Percentiles rank a stretch among this genome's conserved stretches.
These are phyloP conservation scores for Hofmannophila pseudospretella DNA, from an alignment of 2,888 invertebrate genomes.

Conservation along the genomic window DNA sequence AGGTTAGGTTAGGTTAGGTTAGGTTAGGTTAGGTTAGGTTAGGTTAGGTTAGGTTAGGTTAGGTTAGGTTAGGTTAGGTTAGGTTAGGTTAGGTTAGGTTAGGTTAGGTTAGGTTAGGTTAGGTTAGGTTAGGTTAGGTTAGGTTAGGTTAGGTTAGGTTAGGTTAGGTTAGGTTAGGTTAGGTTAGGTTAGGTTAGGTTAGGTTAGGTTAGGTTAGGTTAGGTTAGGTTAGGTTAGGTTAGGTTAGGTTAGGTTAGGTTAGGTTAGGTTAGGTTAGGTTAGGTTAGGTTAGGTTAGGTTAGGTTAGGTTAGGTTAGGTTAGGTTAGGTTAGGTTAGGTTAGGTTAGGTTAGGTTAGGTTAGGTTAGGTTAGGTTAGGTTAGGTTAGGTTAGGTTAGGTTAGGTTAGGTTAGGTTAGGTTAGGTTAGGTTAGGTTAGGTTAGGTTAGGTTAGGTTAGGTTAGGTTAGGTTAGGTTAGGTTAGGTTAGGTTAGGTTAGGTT, in stretches of 20 bases:
- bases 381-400: conserved; percentile 21
- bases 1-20: conserved; percentile 17
- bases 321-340: conserved; percentile 21
- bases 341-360: conserved; percentile 23
- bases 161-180: not conserved
- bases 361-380: conserved; percentile 24
- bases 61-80: not conserved
- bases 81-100: not conserved
- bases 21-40: conserved; percentile 17
- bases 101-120: not conserved
- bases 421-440: conserved; percentile 19
- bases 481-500: too few relatives aligned
- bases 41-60: conserved; percentile 16
- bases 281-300: conserved; percentile 17
- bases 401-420: conserved; percentile 17
- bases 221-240: conserved; percentile 13
- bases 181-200: conserved; percentile 4
- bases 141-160: not conserved
- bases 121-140: not conserved
- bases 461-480: conserved; percentile 18
- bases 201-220: conserved; percentile 10
- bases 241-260: conserved; percentile 19
- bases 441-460: conserved; percentile 18
- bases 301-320: conserved; percentile 18
- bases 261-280: conserved; percentile 19